phyloP scores from a whole-genome alignment of 1,140 invertebrate genomes.

The Chlorops oryzae region DNA sequence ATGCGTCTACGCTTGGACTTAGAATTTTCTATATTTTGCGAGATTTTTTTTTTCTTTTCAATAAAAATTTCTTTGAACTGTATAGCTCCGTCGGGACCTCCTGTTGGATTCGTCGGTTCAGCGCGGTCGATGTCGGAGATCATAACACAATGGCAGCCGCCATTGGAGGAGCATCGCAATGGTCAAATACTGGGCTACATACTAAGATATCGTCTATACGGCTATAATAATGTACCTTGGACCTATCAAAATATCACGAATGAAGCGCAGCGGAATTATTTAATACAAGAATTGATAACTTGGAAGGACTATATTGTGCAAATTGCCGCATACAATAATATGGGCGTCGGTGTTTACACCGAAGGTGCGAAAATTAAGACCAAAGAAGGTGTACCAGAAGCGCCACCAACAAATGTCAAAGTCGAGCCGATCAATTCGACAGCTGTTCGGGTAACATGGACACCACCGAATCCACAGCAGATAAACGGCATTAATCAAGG shows the following conservation, averaged over 20 bases:
- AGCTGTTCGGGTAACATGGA: conserved; percentile 75
- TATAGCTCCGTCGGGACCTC: conserved; percentile 81
- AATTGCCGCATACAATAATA: conserved; percentile 95
- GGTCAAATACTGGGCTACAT: conserved; percentile 91
- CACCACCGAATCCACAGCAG: conserved; percentile 89
- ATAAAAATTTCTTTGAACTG: no score
- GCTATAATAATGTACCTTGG: conserved; percentile 87
- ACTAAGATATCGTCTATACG: conserved; percentile 81
- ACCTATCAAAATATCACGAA: conserved; percentile 86
- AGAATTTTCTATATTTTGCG: no score
- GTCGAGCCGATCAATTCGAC: conserved; percentile 85
- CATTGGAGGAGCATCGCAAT: conserved; percentile 86
- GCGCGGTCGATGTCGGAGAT: conserved; percentile 90
- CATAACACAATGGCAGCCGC: conserved; percentile 95
- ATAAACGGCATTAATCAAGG: conserved; percentile 99
- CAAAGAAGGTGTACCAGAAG: conserved; percentile 89
- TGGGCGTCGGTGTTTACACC: conserved; percentile 89
- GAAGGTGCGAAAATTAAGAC: conserved; percentile 90
- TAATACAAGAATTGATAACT: conserved; percentile 90
- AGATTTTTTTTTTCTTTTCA: no score
- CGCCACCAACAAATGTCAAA: conserved; percentile 75
- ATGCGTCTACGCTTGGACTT: no score
- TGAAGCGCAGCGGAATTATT: conserved; percentile 84
- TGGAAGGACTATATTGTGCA: conserved; percentile 98
- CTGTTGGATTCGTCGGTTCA: conserved; percentile 82